Evolutionary conservation across 2,888 invertebrate species (phyloP).

Genomic region (Drosophila kuntzei): DNA sequence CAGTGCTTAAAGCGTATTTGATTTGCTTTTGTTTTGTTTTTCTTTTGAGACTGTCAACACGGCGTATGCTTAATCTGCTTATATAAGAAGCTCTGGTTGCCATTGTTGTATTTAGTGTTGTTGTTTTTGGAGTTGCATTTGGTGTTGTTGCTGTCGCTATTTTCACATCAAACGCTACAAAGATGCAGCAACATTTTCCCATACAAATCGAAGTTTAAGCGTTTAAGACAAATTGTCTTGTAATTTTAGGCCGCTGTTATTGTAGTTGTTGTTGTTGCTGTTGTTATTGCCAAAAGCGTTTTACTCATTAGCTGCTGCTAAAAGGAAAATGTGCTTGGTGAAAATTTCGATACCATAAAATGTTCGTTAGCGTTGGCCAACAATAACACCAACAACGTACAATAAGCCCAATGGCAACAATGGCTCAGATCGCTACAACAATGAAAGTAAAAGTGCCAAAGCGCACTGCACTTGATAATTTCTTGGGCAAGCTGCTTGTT

Average conservation of each 20-base stretch:
- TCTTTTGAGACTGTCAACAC: constrained; percentile 22
- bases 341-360: constrained; percentile 58
- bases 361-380: constrained; percentile 55
- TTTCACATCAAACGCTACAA: constrained; percentile 59
- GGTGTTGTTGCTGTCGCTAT: constrained; percentile 42
- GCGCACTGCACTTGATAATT: constrained; percentile 80
- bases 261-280: constrained; percentile 27
- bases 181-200: constrained; percentile 73
- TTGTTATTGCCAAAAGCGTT: constrained; percentile 58
- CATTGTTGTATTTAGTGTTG: constrained; percentile 14
- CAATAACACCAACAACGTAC: constrained; percentile 11
- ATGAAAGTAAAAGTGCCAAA: constrained; percentile 76
- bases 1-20: constrained; percentile 33
- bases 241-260: constrained; percentile 54
- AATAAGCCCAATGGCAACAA: constrained; percentile 52
- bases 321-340: constrained; percentile 64
- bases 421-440: constrained; percentile 48
- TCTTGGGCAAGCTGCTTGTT: constrained; percentile 62
- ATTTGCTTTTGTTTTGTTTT: constrained; percentile 23
- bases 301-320: constrained; percentile 76
- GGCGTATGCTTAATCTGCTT: constrained; percentile 59
- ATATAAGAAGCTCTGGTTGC: constrained; percentile 47
- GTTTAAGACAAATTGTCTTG: constrained; percentile 70
- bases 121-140: constrained; percentile 22
- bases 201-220: constrained; percentile 62